Conservation (phyloP, 1,140 invertebrate species). For the Samia ricini region DNA sequence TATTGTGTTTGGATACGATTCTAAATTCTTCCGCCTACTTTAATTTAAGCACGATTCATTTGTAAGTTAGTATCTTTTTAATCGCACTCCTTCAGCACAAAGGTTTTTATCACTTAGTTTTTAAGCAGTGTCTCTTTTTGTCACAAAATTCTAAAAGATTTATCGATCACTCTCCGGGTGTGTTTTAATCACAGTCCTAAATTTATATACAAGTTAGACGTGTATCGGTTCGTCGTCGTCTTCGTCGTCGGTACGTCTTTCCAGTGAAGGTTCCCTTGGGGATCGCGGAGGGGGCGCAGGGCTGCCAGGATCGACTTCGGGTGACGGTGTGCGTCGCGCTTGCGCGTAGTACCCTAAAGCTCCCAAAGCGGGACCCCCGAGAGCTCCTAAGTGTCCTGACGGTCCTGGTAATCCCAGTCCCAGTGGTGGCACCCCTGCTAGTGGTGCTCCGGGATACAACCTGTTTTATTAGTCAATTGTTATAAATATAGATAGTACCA, state of each 20-base stretch:
- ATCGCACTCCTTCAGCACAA: background rate
- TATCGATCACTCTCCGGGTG: background rate
- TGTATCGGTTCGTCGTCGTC: constrained; percentile 71
- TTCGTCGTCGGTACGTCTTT: constrained; percentile 62
- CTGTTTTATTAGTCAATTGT: constrained; percentile 29
- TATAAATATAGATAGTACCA: background rate
- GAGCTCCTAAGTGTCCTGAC: constrained; percentile 76
- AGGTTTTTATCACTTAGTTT: background rate
- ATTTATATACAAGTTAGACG: constrained; percentile 44
- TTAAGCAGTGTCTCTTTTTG: background rate
- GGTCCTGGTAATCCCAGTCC: constrained; percentile 81
- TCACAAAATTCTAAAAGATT: background rate
- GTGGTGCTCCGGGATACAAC: constrained; percentile 64
- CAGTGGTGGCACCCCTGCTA: constrained; percentile 61
- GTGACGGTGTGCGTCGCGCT: constrained; percentile 73
- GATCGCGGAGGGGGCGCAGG: constrained; percentile 78
- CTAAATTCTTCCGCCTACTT: background rate
- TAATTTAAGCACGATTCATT: background rate
- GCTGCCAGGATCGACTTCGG: constrained; percentile 80
- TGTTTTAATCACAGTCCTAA: background rate
- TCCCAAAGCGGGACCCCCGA: constrained; percentile 77
- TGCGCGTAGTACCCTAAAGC: constrained; percentile 82
- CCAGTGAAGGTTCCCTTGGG: constrained; percentile 57
- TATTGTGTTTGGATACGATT: background rate
- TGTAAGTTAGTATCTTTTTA: background rate